A percentile compares a stretch with the other conserved stretches of the same genome.
These are phyloP conservation scores for Rhagonycha lutea DNA, from an alignment of 2,888 invertebrate species.

Conservation along the genomic window DNA sequence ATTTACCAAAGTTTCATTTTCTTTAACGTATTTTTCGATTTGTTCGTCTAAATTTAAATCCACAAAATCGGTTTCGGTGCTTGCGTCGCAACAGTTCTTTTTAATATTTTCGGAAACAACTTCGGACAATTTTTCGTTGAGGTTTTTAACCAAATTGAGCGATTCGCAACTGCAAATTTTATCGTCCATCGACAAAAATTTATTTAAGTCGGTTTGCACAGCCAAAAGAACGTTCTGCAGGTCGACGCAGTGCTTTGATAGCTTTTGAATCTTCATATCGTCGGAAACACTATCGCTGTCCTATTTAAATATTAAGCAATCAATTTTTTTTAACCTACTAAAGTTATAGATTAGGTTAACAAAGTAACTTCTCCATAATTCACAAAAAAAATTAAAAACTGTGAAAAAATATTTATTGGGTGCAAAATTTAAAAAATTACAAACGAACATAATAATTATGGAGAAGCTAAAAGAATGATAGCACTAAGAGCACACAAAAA, in stretches of 20 bases:
- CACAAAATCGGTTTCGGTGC: conserved; percentile 42
- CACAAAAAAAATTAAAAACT: conserved; percentile 41
- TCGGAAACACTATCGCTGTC: conserved; percentile 2
- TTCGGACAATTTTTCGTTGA: conserved; percentile 42
- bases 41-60: conserved; percentile 42
- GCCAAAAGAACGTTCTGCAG: conserved; percentile 59
- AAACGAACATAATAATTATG: conserved; percentile 41
- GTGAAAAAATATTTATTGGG: conserved; percentile 35
- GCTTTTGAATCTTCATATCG: conserved; percentile 43
- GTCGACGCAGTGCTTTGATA: conserved; percentile 54
- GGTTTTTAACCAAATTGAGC: conserved; percentile 17
- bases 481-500: conserved; percentile 43
- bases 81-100: conserved; percentile 11
- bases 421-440: conserved; percentile 35
- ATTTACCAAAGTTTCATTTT: conserved; percentile 52
- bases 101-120: conserved; percentile 7
- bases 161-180: conserved; percentile 20
- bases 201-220: conserved; percentile 44
- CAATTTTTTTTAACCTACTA: neutral
- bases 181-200: conserved; percentile 41
- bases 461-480: conserved; percentile 54
- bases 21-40: conserved; percentile 50
- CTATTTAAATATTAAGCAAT: neutral
- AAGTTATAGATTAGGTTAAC: neutral
- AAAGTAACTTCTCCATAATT: conserved; percentile 48